Conservation (phyloP, 1,140 invertebrate genomes). For the Drosophila tropicalis region DNA sequence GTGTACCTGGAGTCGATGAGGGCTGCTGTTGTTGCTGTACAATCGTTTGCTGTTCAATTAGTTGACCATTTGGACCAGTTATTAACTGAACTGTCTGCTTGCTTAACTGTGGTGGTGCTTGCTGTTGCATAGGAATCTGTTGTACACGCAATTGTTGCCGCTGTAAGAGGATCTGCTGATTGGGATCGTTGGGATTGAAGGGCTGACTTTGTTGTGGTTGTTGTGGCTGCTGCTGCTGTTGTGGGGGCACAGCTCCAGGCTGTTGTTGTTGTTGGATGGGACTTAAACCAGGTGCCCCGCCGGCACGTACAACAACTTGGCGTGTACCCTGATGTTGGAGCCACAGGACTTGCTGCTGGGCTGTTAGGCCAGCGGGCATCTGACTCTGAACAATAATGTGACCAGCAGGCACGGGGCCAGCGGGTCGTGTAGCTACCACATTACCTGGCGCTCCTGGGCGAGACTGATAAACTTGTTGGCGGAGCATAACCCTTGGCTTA, state of each 20-base stretch:
- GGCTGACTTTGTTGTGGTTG: constrained; percentile 48
- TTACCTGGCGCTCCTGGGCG: constrained; percentile 84
- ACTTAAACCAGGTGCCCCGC: constrained; percentile 83
- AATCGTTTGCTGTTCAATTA: constrained; percentile 83
- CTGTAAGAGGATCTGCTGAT: constrained; percentile 75
- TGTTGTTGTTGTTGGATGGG: constrained; percentile 79
- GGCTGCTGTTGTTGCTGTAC: constrained; percentile 84
- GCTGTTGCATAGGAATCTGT: constrained; percentile 85
- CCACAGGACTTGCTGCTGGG: constrained; percentile 88
- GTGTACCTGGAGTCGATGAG: constrained; percentile 48
- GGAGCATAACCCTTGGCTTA: constrained; percentile 84
- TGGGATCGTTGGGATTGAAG: constrained; percentile 71
- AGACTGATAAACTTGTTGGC: constrained; percentile 84
- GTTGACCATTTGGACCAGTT: constrained; percentile 73
- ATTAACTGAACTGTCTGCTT: constrained; percentile 85
- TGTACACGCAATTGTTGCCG: constrained; percentile 84
- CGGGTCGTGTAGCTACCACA: constrained; percentile 84
- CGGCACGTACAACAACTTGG: constrained; percentile 84
- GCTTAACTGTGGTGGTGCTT: constrained; percentile 82
- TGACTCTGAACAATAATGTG: constrained; percentile 85
- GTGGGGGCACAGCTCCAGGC: constrained; percentile 43
- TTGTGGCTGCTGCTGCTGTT: constrained; percentile 43
- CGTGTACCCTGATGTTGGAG: constrained; percentile 86
- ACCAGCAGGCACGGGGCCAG: constrained; percentile 84
- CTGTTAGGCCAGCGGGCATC: constrained; percentile 86